Evolutionary conservation across 2,797 vertebrate species (phyloP).

Genomic region (Clarias pachynema): DNA sequence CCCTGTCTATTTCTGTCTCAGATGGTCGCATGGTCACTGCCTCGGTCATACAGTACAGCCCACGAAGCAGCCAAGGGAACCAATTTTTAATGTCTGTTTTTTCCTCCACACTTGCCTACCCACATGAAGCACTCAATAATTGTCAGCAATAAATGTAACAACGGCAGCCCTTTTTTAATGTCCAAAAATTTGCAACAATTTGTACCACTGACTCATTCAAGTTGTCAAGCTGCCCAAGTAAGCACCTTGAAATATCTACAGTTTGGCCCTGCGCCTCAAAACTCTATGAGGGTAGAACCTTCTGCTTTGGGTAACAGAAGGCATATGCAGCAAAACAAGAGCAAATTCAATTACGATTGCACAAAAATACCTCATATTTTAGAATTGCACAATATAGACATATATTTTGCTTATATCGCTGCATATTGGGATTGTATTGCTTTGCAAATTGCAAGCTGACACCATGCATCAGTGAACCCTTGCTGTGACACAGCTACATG

Average conservation of each 20-base stretch:
- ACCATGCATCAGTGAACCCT: not conserved
- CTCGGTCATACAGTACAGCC: constrained; percentile 10
- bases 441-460: constrained; percentile 13
- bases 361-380: constrained; percentile 30
- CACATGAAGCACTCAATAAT: constrained; percentile 39
- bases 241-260: constrained; percentile 13
- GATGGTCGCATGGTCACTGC: constrained; percentile 24
- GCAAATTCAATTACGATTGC: constrained; percentile 45
- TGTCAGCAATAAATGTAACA: constrained; percentile 28
- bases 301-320: constrained; percentile 14
- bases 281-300: not conserved
- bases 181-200: constrained; percentile 34
- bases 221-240: constrained; percentile 39
- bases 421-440: not conserved
- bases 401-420: constrained; percentile 16
- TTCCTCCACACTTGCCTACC: constrained; percentile 18
- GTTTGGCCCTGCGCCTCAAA: not conserved
- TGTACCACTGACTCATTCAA: constrained; percentile 41
- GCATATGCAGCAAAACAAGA: constrained; percentile 36
- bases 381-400: not conserved
- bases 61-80: constrained; percentile 12
- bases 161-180: constrained; percentile 21
- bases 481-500: constrained; percentile 16
- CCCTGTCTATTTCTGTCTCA: constrained; percentile 40
- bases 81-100: constrained; percentile 17